Percentiles rank a stretch among this genome's conserved stretches.
phyloP scores from a whole-genome alignment of 2,797 vertebrate genomes.

The Siniperca undulata region DNA sequence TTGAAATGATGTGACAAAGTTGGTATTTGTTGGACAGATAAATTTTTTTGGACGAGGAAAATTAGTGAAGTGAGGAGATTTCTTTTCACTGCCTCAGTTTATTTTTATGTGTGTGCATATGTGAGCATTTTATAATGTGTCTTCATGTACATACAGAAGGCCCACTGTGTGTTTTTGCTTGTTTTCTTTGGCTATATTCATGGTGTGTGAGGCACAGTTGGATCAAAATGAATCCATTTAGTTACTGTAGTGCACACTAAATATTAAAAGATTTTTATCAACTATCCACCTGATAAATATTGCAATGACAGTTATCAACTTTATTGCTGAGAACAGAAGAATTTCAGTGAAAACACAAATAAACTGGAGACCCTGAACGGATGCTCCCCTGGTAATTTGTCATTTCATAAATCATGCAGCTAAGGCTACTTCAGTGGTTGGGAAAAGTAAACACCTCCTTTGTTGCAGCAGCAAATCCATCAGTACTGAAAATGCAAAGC shows the following conservation, averaged over 20 bases:
- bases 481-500: slow-evolving; percentile 39
- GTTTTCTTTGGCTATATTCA: slow-evolving; percentile 8
- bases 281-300: neutral
- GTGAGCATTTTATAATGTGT: neutral
- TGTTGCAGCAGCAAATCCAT: slow-evolving; percentile 55
- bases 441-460: slow-evolving; percentile 53
- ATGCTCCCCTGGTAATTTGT: slow-evolving; percentile 37
- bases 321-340: slow-evolving; percentile 15
- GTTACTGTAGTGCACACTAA: neutral
- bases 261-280: neutral
- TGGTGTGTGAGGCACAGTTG: neutral
- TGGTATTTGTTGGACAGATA: slow-evolving; percentile 20
- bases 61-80: slow-evolving; percentile 1
- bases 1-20: slow-evolving; percentile 7
- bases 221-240: neutral
- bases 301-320: slow-evolving; percentile 15
- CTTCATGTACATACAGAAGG: neutral
- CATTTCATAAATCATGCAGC: slow-evolving; percentile 51
- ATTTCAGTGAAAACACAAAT: slow-evolving; percentile 29
- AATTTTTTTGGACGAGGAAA: slow-evolving; percentile 21
- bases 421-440: slow-evolving; percentile 49
- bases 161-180: slow-evolving; percentile 2
- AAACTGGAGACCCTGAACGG: neutral
- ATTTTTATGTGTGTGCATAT: neutral
- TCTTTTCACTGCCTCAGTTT: slow-evolving; percentile 8